phyloP scores from a whole-genome alignment of 2,797 vertebrate species.

The Pangasius macronema region DNA sequence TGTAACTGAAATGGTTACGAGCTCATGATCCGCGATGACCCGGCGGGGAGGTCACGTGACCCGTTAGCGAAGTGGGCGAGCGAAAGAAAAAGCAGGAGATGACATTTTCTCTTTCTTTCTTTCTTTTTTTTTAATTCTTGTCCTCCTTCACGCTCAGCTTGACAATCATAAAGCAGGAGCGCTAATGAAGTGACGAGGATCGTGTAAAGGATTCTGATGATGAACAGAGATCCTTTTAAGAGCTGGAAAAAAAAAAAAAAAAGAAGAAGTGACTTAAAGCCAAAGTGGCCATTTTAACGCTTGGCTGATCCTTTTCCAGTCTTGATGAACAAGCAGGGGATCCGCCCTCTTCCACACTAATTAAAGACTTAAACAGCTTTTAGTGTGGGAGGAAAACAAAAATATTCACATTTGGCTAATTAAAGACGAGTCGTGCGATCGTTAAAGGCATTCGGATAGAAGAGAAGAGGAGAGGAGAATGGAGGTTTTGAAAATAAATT shows the following conservation, averaged over 20 bases:
- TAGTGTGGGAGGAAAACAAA: slow-evolving; percentile 38
- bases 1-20: slow-evolving; percentile 7
- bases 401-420: slow-evolving; percentile 32
- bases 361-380: slow-evolving; percentile 25
- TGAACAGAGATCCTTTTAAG: slow-evolving; percentile 35
- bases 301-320: not conserved
- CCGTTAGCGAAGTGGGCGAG: slow-evolving; percentile 8
- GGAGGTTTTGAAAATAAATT: not conserved
- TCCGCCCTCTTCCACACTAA: slow-evolving; percentile 2
- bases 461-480: not conserved
- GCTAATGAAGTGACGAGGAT: slow-evolving; percentile 77
- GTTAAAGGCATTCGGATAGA: not conserved
- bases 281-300: slow-evolving; percentile 1
- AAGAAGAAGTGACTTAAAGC: not conserved
- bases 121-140: slow-evolving; percentile 53
- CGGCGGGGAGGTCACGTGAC: not conserved
- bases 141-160: slow-evolving; percentile 76
- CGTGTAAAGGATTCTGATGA: slow-evolving; percentile 61
- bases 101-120: slow-evolving; percentile 74
- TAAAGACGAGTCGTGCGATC: not conserved
- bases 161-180: slow-evolving; percentile 75
- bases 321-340: not conserved
- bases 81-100: slow-evolving; percentile 37
- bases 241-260: not conserved
- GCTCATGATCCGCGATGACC: slow-evolving; percentile 41